Evolutionary conservation across 2,888 invertebrate genomes (phyloP).

Genomic region (Pseudanteris insignis): DNA sequence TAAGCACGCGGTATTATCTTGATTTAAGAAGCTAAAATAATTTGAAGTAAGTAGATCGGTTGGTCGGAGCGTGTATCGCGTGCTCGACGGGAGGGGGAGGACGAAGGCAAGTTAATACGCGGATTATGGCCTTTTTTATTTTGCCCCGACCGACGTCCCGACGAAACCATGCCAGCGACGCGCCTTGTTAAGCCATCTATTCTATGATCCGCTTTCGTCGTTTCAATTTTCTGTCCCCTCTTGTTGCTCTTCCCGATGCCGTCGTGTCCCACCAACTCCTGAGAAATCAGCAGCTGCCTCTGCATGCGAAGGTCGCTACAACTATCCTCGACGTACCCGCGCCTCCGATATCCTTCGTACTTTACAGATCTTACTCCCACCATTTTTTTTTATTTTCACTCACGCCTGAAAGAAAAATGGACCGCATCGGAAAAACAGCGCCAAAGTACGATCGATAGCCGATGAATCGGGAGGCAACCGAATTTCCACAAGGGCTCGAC

Average conservation of each 20-base stretch:
- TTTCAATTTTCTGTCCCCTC: conserved; percentile 60
- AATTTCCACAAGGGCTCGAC: conserved; percentile 23
- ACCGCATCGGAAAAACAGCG: conserved; percentile 27
- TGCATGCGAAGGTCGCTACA: conserved; percentile 39
- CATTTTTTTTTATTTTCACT: no score
- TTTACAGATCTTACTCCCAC: conserved; percentile 43
- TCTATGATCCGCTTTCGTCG: conserved; percentile 63
- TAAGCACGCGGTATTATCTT: conserved; percentile 34
- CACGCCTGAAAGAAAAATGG: conserved; percentile 33
- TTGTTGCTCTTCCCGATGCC: conserved; percentile 47
- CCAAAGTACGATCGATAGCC: conserved; percentile 36
- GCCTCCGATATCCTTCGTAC: conserved; percentile 36
- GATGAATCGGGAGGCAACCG: conserved; percentile 34
- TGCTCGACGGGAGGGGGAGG: conserved; percentile 41
- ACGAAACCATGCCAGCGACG: conserved; percentile 10
- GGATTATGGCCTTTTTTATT: conserved; percentile 41
- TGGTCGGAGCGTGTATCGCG: conserved; percentile 22
- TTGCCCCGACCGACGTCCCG: conserved; percentile 26
- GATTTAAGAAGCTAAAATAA: conserved; percentile 45
- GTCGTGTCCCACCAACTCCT: conserved; percentile 52
- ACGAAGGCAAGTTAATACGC: conserved; percentile 44
- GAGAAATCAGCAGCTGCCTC: conserved; percentile 56
- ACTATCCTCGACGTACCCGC: conserved; percentile 31
- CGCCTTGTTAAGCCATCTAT: conserved; percentile 55
- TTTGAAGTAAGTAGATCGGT: conserved; percentile 33